phyloP scores from a whole-genome alignment of 2,797 vertebrate genomes.

The Channa striata region DNA sequence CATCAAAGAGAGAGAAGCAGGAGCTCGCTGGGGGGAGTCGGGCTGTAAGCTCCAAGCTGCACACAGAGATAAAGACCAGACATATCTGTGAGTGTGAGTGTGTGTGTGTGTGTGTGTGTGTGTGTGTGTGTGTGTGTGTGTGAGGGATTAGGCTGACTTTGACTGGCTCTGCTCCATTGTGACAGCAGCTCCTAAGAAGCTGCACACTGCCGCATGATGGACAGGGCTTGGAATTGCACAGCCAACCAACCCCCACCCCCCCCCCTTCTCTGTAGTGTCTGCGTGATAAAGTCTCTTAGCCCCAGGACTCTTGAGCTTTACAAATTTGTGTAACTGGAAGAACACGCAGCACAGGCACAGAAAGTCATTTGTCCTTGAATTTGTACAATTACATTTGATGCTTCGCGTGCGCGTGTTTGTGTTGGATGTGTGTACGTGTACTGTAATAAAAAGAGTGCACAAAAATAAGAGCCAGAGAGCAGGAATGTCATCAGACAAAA shows the following conservation, averaged over 20 bases:
- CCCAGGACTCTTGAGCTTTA: slow-evolving; percentile 49
- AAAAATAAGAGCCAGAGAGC: background rate
- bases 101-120: slow-evolving; percentile 43
- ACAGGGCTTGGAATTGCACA: slow-evolving; percentile 77
- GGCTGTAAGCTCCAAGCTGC: slow-evolving; percentile 84
- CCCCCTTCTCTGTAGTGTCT: slow-evolving; percentile 28
- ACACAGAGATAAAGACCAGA: slow-evolving; percentile 85
- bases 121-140: slow-evolving; percentile 30
- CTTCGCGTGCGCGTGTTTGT: slow-evolving; percentile 20
- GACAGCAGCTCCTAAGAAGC: slow-evolving; percentile 72
- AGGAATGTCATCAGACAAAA: slow-evolving; percentile 14
- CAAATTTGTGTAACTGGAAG: slow-evolving; percentile 59
- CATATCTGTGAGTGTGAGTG: slow-evolving; percentile 60
- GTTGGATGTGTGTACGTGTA: slow-evolving; percentile 13
- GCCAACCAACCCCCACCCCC: slow-evolving; percentile 56
- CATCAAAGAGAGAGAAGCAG: slow-evolving; percentile 76
- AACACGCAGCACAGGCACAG: slow-evolving; percentile 43
- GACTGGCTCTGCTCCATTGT: slow-evolving; percentile 73
- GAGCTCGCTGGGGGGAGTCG: slow-evolving; percentile 55
- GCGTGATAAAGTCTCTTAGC: slow-evolving; percentile 56
- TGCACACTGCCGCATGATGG: slow-evolving; percentile 84
- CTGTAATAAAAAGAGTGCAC: background rate
- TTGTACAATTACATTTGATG: slow-evolving; percentile 40
- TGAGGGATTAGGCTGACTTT: slow-evolving; percentile 76
- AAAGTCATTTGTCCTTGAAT: slow-evolving; percentile 58